Conservation (phyloP, 2,888 invertebrate species). For the Euspilapteryx auroguttella region DNA sequence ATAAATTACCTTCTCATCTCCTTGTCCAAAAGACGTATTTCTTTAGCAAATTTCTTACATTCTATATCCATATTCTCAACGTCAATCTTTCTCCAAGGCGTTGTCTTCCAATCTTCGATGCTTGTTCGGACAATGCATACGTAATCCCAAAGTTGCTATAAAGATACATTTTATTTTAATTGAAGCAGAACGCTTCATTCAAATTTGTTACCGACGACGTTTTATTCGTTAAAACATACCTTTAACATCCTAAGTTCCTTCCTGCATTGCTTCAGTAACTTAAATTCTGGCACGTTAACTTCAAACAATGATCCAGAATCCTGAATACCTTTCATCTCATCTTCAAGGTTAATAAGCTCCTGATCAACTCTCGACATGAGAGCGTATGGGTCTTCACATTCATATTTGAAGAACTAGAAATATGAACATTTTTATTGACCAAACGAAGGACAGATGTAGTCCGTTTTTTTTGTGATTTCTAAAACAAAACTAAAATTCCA, state of each 20-base stretch:
- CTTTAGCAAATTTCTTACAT: conserved; percentile 96
- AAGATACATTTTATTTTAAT: conserved; percentile 6
- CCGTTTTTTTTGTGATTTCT: too few relatives aligned
- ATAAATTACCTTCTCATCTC: conserved; percentile 83
- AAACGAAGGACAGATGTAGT: too few relatives aligned
- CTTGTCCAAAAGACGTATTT: conserved; percentile 88
- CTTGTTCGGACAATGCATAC: conserved; percentile 86
- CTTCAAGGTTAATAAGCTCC: conserved; percentile 79
- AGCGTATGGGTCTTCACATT: conserved; percentile 73
- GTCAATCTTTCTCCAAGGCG: conserved; percentile 95
- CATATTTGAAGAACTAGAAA: conserved; percentile 69
- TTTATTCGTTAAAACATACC: too few relatives aligned
- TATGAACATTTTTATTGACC: conserved; percentile 1
- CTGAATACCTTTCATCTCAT: conserved; percentile 83
- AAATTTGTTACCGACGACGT: too few relatives aligned
- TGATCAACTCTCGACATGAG: conserved; percentile 75
- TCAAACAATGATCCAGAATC: conserved; percentile 93
- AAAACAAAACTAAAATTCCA: too few relatives aligned
- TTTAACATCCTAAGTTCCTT: conserved; percentile 87
- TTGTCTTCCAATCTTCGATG: conserved; percentile 96
- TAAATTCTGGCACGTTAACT: conserved; percentile 93
- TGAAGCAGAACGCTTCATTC: background rate
- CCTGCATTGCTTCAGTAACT: conserved; percentile 86
- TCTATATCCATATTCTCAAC: conserved; percentile 99
- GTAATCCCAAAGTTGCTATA: conserved; percentile 94